These are phyloP conservation scores for Chloroceryle inda DNA, from an alignment of 2,797 vertebrate genomes.

Conservation along the genomic window DNA sequence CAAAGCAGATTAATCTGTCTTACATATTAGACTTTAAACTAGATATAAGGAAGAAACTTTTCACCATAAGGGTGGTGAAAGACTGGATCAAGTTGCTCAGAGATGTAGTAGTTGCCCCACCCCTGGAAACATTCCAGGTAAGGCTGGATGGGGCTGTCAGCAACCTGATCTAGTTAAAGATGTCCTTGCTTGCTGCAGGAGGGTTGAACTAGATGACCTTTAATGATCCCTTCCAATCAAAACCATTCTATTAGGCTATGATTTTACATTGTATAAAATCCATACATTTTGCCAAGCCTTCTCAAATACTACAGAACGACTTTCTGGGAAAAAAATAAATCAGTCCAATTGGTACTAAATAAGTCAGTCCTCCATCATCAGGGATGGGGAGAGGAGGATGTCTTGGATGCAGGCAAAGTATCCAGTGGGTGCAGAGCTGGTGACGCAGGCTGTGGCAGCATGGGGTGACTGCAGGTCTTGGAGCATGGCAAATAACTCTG, in stretches of 20 bases:
- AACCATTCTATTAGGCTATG: background rate
- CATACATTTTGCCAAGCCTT: background rate
- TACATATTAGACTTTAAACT: background rate
- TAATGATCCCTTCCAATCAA: background rate
- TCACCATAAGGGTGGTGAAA: background rate
- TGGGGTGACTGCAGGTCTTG: background rate
- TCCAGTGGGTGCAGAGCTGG: background rate
- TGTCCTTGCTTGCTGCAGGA: background rate
- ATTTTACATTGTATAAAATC: background rate
- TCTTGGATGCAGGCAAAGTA: background rate
- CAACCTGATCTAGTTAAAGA: background rate
- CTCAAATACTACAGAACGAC: background rate
- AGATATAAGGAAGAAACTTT: background rate
- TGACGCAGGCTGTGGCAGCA: fast-evolving
- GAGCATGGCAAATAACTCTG: background rate
- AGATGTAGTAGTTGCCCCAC: background rate
- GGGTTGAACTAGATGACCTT: background rate
- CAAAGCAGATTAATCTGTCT: background rate
- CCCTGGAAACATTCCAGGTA: background rate
- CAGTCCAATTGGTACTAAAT: background rate
- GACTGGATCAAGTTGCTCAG: background rate
- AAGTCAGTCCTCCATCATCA: background rate
- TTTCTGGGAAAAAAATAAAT: background rate
- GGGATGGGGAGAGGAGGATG: fast-evolving
- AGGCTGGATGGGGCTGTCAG: background rate